Evolutionary conservation across 2,113 vertebrate species (phyloP).

Genomic region (Carollia perspicillata): DNA sequence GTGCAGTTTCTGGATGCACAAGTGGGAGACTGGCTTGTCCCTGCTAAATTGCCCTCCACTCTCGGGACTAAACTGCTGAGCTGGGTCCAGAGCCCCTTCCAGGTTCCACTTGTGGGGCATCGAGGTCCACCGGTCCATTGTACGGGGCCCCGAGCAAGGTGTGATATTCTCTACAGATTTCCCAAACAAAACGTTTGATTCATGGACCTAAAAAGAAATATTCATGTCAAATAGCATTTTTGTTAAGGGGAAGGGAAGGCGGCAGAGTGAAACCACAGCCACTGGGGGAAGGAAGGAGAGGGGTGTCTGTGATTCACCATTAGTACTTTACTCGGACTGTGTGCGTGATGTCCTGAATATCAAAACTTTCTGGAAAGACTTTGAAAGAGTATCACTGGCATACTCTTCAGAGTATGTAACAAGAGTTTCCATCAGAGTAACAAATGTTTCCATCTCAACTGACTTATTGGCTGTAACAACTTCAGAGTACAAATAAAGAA

Average conservation of each 20-base stretch:
- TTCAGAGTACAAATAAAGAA: background rate
- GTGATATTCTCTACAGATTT: background rate
- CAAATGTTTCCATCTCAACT: slow-evolving; percentile 1
- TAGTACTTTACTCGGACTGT: background rate
- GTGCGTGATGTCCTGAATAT: background rate
- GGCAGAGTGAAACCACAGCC: background rate
- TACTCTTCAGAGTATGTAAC: too few species aligned
- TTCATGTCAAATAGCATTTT: background rate
- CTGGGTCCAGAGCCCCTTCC: background rate
- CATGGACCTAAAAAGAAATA: background rate
- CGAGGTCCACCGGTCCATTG: background rate
- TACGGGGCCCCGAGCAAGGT: background rate
- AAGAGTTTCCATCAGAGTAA: background rate
- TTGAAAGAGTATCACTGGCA: background rate
- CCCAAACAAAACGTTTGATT: background rate
- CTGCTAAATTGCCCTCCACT: background rate
- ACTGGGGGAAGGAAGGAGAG: background rate
- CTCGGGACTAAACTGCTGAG: background rate
- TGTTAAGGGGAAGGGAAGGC: background rate
- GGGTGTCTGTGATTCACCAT: background rate
- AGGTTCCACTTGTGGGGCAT: background rate
- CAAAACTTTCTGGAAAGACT: background rate
- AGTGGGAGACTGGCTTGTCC: background rate
- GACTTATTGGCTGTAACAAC: background rate
- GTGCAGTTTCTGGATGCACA: background rate